A percentile compares a stretch with the other conserved stretches of the same genome.
Evolutionary conservation across 2,797 vertebrate species (phyloP).

Genomic region (Enteromius viviparus): DNA sequence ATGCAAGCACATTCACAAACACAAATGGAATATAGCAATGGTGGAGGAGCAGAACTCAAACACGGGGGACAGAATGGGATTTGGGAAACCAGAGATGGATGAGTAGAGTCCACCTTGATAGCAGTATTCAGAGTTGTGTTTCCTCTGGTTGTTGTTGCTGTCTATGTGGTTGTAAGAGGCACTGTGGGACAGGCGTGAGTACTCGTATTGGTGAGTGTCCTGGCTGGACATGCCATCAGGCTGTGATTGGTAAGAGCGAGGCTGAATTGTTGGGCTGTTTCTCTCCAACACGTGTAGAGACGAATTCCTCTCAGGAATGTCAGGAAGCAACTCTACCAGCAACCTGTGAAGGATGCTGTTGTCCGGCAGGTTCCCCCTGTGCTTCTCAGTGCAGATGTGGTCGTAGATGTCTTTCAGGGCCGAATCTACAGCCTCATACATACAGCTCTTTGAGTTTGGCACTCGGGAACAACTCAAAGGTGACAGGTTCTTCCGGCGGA

Average conservation of each 20-base stretch:
- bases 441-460: constrained; percentile 77
- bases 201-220: constrained; percentile 75
- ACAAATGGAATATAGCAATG: constrained; percentile 51
- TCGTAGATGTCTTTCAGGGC: constrained; percentile 88
- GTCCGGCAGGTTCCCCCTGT: constrained; percentile 59
- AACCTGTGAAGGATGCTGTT: constrained; percentile 81
- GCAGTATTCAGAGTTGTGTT: constrained; percentile 68
- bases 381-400: constrained; percentile 85
- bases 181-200: constrained; percentile 73
- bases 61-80: constrained; percentile 40
- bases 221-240: constrained; percentile 74
- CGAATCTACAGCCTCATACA: constrained; percentile 85
- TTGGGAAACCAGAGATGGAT: constrained; percentile 32
- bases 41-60: constrained; percentile 46
- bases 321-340: constrained; percentile 85
- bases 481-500: constrained; percentile 82
- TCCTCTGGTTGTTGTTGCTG: constrained; percentile 74
- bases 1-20: constrained; percentile 60
- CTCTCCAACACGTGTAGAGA: constrained; percentile 76
- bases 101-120: constrained; percentile 81
- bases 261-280: constrained; percentile 71
- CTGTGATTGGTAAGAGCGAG: constrained; percentile 65
- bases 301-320: constrained; percentile 85
- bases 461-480: constrained; percentile 77
- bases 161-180: constrained; percentile 79